Conservation (phyloP, 2,797 vertebrate species). For the Centroberyx gerrardi region DNA sequence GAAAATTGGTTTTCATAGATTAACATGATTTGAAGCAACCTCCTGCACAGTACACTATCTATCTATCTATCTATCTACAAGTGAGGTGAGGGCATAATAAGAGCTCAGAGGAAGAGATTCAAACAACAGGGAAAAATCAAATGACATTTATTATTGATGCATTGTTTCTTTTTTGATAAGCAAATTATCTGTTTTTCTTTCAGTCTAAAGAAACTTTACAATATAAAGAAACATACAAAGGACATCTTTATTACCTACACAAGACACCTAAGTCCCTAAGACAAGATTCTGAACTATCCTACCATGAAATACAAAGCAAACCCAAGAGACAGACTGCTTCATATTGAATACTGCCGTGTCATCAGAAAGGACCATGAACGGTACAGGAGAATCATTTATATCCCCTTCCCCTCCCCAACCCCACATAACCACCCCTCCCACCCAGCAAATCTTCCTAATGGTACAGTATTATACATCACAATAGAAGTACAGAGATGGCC, state of each 20-base stretch:
- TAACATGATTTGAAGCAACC: no score
- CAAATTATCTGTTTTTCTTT: conserved; percentile 88
- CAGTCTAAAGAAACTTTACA: conserved; percentile 90
- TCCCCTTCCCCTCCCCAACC: conserved; percentile 69
- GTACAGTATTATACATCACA: conserved; percentile 92
- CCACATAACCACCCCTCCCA: conserved; percentile 74
- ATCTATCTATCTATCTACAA: no score
- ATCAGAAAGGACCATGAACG: conserved; percentile 87
- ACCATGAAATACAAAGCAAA: conserved; percentile 91
- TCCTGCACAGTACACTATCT: no score
- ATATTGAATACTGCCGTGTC: conserved; percentile 90
- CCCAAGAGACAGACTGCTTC: conserved; percentile 89
- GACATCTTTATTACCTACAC: conserved; percentile 91
- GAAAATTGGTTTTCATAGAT: no score
- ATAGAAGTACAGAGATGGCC: conserved; percentile 91
- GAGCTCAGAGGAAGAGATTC: conserved; percentile 65
- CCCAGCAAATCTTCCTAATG: conserved; percentile 88
- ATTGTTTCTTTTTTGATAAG: conserved; percentile 88
- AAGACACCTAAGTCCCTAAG: conserved; percentile 90
- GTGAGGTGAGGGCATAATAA: neutral
- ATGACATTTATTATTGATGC: conserved; percentile 95
- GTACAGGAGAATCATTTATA: conserved; percentile 83
- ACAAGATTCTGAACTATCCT: conserved; percentile 88
- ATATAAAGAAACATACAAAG: conserved; percentile 90
- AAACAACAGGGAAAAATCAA: conserved; percentile 87